Evolutionary conservation across 2,113 vertebrate genomes (phyloP), one percentile per base, ranked within the genome.

Genomic region (Corythoichthys haematopterus): DNA sequence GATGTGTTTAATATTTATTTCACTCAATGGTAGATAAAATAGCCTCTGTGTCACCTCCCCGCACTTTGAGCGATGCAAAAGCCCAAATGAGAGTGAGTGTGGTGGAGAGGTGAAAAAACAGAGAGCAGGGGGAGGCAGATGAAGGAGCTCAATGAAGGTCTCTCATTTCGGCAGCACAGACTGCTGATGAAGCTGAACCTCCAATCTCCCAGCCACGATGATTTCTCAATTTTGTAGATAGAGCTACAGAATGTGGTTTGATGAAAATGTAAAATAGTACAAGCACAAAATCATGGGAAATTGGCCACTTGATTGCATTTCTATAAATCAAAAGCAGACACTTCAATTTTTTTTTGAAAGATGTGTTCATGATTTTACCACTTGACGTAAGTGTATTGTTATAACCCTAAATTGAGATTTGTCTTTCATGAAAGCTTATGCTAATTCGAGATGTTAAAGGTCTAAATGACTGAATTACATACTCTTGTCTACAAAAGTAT

Each of bases 201-300:
- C 82, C 89, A 89, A 91, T 88, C 87, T 89, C 82, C 82, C 85
- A 84, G 86, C 89, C 83, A 76, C 77, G 78, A 88, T 84, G 76
- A 87, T 86, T 87, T 88, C 86, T 87, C 87, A 89, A 88, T 89
- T 91, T 91, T 89, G 90, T 82, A 91, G 88, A 90, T 90, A 85
- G 81, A 84, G 84, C 84, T 81, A 28, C 71, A 86, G 81, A 89
- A 87, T 81, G 76, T 80, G 75, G 85, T 88, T 85, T 84, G 85
- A 91, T 87, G 79, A 86, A 89, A 91, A 90, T 84, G 82, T 87
- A 84, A 85, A 87, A 88, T 74, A 72, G 85, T 76, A 86, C 88
- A 86, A 83, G 81, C 88, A 76, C 78, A 85, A 87, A 85, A 84
- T 89, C 85, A 81, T 69, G 68, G 68, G 80, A 88, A 85, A 85